phyloP scores from a whole-genome alignment of 2,113 vertebrate species.

The Odontesthes bonariensis region DNA sequence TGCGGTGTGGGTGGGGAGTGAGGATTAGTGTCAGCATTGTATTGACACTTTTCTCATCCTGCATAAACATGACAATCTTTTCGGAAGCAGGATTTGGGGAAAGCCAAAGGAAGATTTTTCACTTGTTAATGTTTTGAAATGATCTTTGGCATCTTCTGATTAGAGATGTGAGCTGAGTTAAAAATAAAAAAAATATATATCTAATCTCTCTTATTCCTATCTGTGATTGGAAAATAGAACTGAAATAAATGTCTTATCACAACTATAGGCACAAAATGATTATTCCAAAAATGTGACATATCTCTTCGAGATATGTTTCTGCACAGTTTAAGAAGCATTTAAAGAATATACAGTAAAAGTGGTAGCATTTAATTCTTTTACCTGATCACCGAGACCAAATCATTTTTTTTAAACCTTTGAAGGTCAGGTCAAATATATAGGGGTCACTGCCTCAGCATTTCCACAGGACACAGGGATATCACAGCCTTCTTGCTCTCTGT shows the following conservation, averaged over 20 bases:
- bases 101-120: background rate
- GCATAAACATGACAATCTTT: background rate
- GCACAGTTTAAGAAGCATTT: background rate
- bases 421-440: conserved; percentile 38
- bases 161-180: background rate
- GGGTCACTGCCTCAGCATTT: conserved; percentile 47
- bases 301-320: background rate
- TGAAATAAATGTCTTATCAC: background rate
- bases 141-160: background rate
- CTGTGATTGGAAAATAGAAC: background rate
- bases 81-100: background rate
- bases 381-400: conserved; percentile 18
- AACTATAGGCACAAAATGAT: background rate
- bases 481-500: conserved; percentile 41
- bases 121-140: background rate
- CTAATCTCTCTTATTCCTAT: background rate
- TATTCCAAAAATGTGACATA: background rate
- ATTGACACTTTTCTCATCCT: conserved; percentile 2
- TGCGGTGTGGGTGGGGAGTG: background rate
- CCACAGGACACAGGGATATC: conserved; percentile 22
- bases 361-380: background rate
- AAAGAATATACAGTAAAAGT: background rate
- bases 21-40: conserved; percentile 4
- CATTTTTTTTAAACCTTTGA: conserved; percentile 13
- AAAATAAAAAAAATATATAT: background rate